Conservation (phyloP, 2,113 vertebrate genomes). For the Pollimyrus isidori region DNA sequence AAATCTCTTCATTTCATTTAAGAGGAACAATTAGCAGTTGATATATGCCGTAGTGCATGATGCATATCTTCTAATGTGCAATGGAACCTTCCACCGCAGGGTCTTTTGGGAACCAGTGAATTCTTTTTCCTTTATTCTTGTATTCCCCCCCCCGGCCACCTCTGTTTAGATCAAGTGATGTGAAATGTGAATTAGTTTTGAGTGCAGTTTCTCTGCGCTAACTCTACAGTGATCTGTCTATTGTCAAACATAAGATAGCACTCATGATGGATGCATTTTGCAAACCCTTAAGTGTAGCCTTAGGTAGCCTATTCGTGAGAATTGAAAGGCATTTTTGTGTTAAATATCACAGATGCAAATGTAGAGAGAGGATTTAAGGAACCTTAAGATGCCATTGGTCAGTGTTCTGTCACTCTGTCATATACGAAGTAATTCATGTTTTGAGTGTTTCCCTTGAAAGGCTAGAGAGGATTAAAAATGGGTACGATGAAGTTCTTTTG, state of each 20-base stretch:
- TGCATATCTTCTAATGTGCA: not conserved
- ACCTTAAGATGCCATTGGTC: not conserved
- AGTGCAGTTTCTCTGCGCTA: not conserved
- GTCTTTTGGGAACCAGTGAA: not conserved
- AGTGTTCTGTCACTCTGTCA: not conserved
- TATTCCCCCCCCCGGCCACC: not conserved
- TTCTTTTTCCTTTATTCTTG: not conserved
- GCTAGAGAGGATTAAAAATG: not conserved
- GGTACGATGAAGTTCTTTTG: not conserved
- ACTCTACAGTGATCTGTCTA: not conserved
- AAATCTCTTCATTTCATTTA: not conserved
- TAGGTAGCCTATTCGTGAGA: not conserved
- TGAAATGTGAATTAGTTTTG: not conserved
- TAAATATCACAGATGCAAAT: not conserved
- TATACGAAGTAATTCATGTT: not conserved
- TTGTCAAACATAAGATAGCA: not conserved
- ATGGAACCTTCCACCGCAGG: not conserved
- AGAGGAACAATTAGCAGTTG: not conserved
- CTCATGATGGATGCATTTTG: not conserved
- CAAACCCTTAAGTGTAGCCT: not conserved
- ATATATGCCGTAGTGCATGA: not conserved
- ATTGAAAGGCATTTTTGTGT: not conserved
- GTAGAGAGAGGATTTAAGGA: not conserved
- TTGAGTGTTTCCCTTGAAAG: not conserved
- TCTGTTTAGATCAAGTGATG: not conserved